Evolutionary conservation across 2,888 invertebrate species (phyloP), one percentile per base, ranked within the genome.

Genomic region (Pachliopta kotzebuea): DNA sequence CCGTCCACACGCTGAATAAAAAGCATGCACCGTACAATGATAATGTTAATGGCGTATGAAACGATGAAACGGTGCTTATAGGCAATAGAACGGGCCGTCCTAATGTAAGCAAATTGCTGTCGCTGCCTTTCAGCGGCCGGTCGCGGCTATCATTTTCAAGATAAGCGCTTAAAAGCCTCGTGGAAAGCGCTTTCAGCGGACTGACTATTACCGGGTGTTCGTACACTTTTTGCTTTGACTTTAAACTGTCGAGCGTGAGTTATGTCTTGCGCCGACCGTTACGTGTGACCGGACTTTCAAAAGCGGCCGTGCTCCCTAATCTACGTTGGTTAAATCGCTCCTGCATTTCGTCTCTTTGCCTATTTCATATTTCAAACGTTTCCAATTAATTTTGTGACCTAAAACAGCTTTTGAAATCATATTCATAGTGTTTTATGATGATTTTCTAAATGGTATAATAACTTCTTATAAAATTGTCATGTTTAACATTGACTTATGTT

Each of bases 41-140:
- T 70, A 74, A 65, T 61, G 56, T 66, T 68, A 68, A 65, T 58
- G 63, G 55, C 62, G 58, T 65, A 68, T 68, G 68, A 68, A 68
- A 68, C 45, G 60, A 45, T 60, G 63, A 65, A 71, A 71, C 54
- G 66, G 67, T 69, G 53, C 42, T 52, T 66, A 65, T 45, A 63
- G 60, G 72, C 75, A 72, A 77, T 80, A 80, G 79, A 86, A 81
- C 83, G 81, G 80, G 81, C 77, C 83, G 84, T 86, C 83, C 89
- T 90, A 90, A 90, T 90, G 90, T 88, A 89, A 86, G 90, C 85
- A 90, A 90, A 90, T 90, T 90, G 90, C 88, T 87, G 86, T 88
- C 87, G 81, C 84, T 83, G 86, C 87, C 86, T 89, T 88, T 86
- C 90, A 87, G 78, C 84, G 86, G 86, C 88, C 88, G 88, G 88